A percentile compares a stretch with the other conserved stretches of the same genome.
phyloP scores from a whole-genome alignment of 2,888 invertebrate species.

The Orthonevra nobilis region DNA sequence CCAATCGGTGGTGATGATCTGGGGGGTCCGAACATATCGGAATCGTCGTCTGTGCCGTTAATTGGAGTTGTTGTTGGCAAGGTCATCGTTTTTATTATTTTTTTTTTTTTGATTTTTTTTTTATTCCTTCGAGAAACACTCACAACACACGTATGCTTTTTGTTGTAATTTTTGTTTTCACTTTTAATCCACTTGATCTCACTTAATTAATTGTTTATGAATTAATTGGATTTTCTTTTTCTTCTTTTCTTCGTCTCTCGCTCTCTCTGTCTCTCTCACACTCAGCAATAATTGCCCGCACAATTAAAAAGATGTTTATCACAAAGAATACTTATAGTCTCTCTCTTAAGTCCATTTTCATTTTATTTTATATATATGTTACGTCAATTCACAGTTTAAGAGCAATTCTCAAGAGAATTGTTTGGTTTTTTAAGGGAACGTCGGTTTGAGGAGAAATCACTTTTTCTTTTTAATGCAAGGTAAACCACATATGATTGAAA shows the following conservation, averaged over 20 bases:
- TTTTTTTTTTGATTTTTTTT: conserved; percentile 42
- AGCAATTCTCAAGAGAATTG: too few species aligned
- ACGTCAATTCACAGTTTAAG: too few species aligned
- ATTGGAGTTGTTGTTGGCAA: conserved; percentile 73
- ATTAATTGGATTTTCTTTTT: conserved; percentile 34
- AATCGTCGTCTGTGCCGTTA: conserved; percentile 78
- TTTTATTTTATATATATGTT: too few species aligned
- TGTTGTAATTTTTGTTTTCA: conserved; percentile 45
- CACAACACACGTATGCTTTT: too few species aligned
- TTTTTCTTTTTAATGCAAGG: conserved; percentile 47
- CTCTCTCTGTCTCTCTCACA: too few species aligned
- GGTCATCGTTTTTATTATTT: conserved; percentile 71
- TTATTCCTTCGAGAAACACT: too few species aligned
- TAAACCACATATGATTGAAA: conserved; percentile 66
- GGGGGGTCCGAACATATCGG: conserved; percentile 87
- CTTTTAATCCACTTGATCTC: conserved; percentile 41
- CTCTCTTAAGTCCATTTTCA: conserved; percentile 18
- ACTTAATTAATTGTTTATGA: conserved; percentile 47
- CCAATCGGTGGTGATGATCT: conserved; percentile 83
- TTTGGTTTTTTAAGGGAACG: conserved; percentile 26
- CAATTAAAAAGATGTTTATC: conserved; percentile 47
- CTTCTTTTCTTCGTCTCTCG: conserved; percentile 44
- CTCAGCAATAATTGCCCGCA: conserved; percentile 61
- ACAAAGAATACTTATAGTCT: conserved; percentile 25
- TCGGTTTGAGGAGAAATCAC: conserved; percentile 26